Evolutionary conservation across 2,888 invertebrate species (phyloP), one percentile per base, ranked within the genome.

Genomic region (Mythimna loreyi): DNA sequence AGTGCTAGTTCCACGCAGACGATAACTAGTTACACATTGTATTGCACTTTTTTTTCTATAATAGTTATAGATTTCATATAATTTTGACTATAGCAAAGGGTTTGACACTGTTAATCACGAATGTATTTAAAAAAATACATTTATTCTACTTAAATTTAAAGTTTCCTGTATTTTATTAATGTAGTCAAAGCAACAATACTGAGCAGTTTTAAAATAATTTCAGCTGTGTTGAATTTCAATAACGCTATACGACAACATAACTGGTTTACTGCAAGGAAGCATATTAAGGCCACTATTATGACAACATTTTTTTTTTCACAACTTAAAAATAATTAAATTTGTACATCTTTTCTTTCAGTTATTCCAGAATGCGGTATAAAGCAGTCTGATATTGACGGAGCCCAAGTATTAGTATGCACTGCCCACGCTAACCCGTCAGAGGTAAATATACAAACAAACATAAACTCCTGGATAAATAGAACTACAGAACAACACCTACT

Each of bases 281-380:
- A 47, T 67, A 21, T 30, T 64, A n/a, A 16, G 49, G 13, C 56
- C 53, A 67, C 9, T 19, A 40, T 21, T 28, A 3, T 9, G 2
- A 11, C 16, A 11, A 36, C 5, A 1, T 11, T 25, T 19, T n/a
- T 4, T 13, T 50, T 49, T 28, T 45, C 5, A 2, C 0, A 72
- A 0, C 30, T 47, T 28, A 16, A 21, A 2, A 13, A n/a, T 50
- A 9, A 21, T 30, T 5, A 36, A 33, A n/a, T 28, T 25, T 36
- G 1, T 0, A 3, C 21, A 30, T 19, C 11, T 57, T n/a, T 5
- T 13, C 11, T 70, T 94, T 19, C 94, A 99, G 99, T 97, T 95
- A 97, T 98, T 83, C 99, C 99, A 1, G 97, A 98, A 86, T 99
- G 99, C 90, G 97, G 97, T 63, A 98, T 99, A 85, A 97, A 97